Percentiles rank a stretch among this genome's conserved stretches.
phyloP scores from a whole-genome alignment of 2,113 vertebrate species.

The Phyllostomus hastatus region DNA sequence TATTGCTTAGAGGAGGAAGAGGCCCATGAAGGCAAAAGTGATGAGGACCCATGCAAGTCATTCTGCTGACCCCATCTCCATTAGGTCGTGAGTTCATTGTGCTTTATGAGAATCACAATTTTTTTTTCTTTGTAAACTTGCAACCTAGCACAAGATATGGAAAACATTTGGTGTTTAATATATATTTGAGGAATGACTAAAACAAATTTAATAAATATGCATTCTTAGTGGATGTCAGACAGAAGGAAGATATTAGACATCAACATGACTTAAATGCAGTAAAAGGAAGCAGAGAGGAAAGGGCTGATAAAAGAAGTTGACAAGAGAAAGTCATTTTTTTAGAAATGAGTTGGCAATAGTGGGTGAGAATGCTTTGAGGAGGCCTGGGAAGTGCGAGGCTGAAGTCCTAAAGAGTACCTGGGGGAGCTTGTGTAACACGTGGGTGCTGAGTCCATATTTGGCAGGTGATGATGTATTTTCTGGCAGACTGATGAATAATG shows the following conservation, averaged over 20 bases:
- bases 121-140: not conserved
- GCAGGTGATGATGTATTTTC: conserved; percentile 2
- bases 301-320: not conserved
- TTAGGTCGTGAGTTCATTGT: not conserved
- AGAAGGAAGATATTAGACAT: not conserved
- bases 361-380: not conserved
- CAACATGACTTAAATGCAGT: not conserved
- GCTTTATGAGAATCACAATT: not conserved
- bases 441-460: not conserved
- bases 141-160: not conserved
- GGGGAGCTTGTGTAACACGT: not conserved
- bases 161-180: not conserved
- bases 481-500: conserved; percentile 3
- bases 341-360: not conserved
- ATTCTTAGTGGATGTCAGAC: not conserved
- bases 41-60: not conserved
- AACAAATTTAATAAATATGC: not conserved
- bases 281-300: not conserved
- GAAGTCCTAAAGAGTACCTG: not conserved
- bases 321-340: not conserved
- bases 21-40: not conserved
- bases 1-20: not conserved
- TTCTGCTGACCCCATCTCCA: not conserved
- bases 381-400: not conserved
- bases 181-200: not conserved